Conservation (phyloP, 2,888 invertebrate genomes). For the Parapristionchus giblindavisi region DNA sequence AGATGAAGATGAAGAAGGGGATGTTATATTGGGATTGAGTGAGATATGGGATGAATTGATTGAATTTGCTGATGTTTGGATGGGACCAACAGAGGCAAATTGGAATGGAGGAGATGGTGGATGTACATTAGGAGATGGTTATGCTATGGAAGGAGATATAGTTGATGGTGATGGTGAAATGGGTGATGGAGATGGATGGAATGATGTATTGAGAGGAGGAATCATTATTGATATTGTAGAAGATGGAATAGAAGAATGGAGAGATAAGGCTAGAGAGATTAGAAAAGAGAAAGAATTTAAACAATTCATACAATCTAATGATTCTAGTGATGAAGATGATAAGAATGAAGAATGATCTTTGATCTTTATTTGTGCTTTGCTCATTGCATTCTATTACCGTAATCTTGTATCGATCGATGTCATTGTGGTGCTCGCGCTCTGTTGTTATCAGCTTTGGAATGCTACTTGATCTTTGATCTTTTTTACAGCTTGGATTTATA, state of each 20-base stretch:
- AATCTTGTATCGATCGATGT: too few relatives aligned
- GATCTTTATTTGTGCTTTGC: too few relatives aligned
- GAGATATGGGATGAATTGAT: slow-evolving; percentile 21
- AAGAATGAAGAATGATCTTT: too few relatives aligned
- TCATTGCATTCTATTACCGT: too few relatives aligned
- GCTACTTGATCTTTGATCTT: too few relatives aligned
- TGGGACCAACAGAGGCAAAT: slow-evolving; percentile 12
- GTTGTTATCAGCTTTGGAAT: too few relatives aligned
- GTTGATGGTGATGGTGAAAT: slow-evolving; percentile 11
- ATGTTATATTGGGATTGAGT: background rate
- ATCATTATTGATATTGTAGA: slow-evolving; percentile 1
- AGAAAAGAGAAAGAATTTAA: slow-evolving; percentile 8
- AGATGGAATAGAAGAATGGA: slow-evolving; percentile 20
- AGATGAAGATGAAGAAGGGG: slow-evolving; percentile 11
- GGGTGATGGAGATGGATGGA: slow-evolving; percentile 34
- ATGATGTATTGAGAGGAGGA: slow-evolving; percentile 23
- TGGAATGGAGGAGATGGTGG: slow-evolving; percentile 38
- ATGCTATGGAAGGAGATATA: background rate
- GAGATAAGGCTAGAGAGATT: slow-evolving; percentile 9
- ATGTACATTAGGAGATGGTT: too few relatives aligned
- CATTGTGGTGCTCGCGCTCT: too few relatives aligned
- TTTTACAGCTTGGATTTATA: too few relatives aligned
- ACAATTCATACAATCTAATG: too few relatives aligned
- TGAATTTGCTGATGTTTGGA: slow-evolving; percentile 19
- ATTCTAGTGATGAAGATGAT: too few relatives aligned